A percentile compares a stretch with the other conserved stretches of the same genome.
Conservation (phyloP, 2,113 vertebrate genomes). For the Eidolon helvum region DNA sequence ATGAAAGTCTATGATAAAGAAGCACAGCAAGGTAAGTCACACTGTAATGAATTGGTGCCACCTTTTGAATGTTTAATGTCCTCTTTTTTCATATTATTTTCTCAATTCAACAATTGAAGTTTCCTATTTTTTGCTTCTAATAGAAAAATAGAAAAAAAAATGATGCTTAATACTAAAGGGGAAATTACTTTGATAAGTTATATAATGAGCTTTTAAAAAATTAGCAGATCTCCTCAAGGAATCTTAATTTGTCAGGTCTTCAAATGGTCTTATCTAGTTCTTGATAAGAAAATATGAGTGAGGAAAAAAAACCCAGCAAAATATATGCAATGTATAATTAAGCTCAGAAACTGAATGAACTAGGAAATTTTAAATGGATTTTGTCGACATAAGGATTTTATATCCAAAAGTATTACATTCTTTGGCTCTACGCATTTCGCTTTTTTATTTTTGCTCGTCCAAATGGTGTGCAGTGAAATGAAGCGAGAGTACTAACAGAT, state of each 20-base stretch:
- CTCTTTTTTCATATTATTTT: background rate
- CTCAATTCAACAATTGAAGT: background rate
- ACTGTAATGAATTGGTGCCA: background rate
- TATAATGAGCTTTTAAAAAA: constrained; percentile 6
- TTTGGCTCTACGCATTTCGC: background rate
- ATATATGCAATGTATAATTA: background rate
- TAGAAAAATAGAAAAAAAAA: background rate
- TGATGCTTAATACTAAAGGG: background rate
- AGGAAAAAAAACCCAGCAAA: background rate
- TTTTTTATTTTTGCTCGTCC: constrained; percentile 29
- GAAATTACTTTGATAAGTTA: background rate
- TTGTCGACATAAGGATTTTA: background rate
- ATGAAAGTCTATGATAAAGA: constrained; percentile 98
- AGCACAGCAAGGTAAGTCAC: constrained; percentile 90
- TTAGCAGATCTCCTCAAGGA: background rate
- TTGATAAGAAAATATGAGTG: background rate
- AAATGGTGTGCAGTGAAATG: constrained; percentile 46
- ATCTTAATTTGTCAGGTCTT: background rate
- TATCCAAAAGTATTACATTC: background rate
- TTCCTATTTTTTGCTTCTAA: background rate
- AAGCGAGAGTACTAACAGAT: constrained; percentile 57
- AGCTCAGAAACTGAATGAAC: background rate
- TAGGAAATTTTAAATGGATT: background rate
- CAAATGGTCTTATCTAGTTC: background rate
- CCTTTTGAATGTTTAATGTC: background rate